Evolutionary conservation across 2,113 vertebrate genomes (phyloP).

Genomic region (Cryptomyrus ogoouensis): DNA sequence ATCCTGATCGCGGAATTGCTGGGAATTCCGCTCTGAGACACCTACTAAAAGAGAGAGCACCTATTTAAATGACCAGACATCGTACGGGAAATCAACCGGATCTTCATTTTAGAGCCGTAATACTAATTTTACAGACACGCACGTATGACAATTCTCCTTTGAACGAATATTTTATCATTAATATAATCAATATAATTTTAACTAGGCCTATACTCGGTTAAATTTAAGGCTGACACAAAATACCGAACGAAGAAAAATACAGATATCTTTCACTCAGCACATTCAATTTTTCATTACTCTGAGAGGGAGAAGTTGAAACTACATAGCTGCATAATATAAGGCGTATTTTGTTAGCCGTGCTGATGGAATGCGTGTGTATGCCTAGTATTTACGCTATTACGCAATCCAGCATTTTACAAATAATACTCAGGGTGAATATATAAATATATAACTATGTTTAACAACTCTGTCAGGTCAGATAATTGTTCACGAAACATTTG

Average conservation of each 20-base stretch:
- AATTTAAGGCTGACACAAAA: neutral
- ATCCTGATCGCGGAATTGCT: slow-evolving; percentile 13
- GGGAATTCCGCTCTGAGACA: slow-evolving; percentile 8
- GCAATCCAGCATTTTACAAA: neutral
- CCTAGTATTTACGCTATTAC: neutral
- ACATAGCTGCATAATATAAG: neutral
- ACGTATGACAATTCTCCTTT: neutral
- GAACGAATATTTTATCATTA: neutral
- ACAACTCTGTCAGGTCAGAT: neutral
- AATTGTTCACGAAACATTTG: neutral
- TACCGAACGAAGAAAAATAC: neutral
- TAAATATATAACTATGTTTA: neutral
- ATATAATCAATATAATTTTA: too few species aligned
- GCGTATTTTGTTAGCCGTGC: neutral
- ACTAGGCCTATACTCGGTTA: too few species aligned
- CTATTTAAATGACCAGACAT: neutral
- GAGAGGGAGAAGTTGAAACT: neutral
- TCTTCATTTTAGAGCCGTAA: neutral
- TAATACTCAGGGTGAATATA: neutral
- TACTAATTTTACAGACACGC: neutral
- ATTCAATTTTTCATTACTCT: neutral
- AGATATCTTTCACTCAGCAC: neutral
- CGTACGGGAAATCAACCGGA: neutral
- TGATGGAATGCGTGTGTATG: neutral
- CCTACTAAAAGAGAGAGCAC: neutral